Conservation (phyloP, 2,113 vertebrate species). For the Cercocebus atys region DNA sequence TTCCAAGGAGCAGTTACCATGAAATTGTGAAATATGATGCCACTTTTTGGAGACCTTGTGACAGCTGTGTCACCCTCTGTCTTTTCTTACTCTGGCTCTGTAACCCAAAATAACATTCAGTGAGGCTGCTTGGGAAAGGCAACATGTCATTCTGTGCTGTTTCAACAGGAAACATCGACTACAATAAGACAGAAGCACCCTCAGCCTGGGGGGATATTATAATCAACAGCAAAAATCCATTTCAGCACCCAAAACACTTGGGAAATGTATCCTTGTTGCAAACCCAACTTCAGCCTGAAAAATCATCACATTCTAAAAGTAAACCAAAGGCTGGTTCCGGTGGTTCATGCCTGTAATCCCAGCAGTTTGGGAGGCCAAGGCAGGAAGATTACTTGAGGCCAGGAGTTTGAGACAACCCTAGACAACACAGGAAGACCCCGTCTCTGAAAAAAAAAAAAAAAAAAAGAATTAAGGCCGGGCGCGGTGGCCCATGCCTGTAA, state of each 20-base stretch:
- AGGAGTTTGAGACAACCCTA: too few species aligned
- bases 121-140: neutral
- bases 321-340: neutral
- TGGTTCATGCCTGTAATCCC: too few species aligned
- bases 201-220: neutral
- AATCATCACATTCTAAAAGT: neutral
- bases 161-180: neutral
- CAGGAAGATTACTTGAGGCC: too few species aligned
- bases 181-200: neutral
- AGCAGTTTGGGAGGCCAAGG: too few species aligned
- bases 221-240: slow-evolving; percentile 24
- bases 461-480: too few species aligned
- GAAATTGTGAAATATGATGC: neutral
- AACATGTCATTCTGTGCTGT: neutral
- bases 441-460: too few species aligned
- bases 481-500: too few species aligned
- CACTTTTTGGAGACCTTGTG: neutral
- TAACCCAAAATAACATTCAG: neutral
- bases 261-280: neutral
- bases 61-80: slow-evolving; percentile 34
- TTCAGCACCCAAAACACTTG: neutral
- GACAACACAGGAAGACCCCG: too few species aligned
- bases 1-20: neutral
- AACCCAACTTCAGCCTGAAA: neutral
- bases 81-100: neutral